Conservation (phyloP, 2,888 invertebrate species). For the Hyposoter dolosus region DNA sequence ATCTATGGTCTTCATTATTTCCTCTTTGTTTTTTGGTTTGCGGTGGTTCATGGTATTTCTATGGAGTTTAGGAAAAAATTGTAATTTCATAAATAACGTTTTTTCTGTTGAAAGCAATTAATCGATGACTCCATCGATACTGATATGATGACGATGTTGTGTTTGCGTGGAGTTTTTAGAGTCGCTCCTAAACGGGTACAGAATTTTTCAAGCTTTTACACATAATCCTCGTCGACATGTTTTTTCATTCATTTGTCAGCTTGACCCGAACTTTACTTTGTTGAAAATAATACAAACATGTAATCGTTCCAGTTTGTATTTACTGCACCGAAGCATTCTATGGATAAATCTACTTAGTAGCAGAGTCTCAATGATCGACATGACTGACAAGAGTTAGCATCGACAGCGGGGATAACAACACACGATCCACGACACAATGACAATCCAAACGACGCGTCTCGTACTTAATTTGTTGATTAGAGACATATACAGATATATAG, state of each 20-base stretch:
- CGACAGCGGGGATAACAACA: constrained; percentile 37
- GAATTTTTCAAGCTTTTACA: background rate
- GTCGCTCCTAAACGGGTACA: too few species aligned
- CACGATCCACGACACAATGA: constrained; percentile 23
- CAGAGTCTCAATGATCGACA: constrained; percentile 23
- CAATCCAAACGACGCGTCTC: constrained; percentile 38
- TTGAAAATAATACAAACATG: background rate
- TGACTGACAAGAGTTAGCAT: background rate
- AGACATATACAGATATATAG: background rate
- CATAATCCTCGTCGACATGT: background rate
- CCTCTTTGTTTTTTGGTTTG: background rate
- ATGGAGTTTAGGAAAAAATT: background rate
- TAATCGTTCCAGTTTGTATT: background rate
- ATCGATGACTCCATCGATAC: too few species aligned
- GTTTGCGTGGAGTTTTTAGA: background rate
- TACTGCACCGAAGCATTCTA: background rate
- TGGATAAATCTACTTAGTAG: background rate
- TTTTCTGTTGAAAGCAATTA: too few species aligned
- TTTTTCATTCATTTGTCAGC: background rate
- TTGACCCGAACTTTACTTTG: background rate
- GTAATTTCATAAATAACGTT: too few species aligned
- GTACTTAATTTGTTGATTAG: constrained; percentile 54
- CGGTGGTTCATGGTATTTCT: background rate
- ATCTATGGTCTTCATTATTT: background rate
- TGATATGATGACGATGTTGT: too few species aligned